A percentile compares a stretch with the other conserved stretches of the same genome.
Evolutionary conservation across 92 coral and sea anemone species (phyloP).

Genomic region (Umimayanthus chanpuru): DNA sequence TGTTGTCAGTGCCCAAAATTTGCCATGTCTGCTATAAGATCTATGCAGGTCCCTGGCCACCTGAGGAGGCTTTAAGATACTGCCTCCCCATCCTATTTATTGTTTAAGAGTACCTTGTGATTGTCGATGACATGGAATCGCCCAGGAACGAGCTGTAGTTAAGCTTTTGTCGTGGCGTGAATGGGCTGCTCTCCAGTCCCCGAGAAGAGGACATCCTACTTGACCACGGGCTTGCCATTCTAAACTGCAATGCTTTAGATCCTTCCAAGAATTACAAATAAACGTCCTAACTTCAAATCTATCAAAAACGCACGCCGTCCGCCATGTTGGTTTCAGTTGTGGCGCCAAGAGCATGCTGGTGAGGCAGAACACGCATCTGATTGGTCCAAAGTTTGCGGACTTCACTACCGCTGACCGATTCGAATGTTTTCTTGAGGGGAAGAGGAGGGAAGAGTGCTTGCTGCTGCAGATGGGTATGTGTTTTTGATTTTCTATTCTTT

Average conservation of each 20-base stretch:
- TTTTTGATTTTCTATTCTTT: background rate
- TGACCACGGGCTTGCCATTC: slow-evolving; percentile 83
- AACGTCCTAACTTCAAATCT: background rate
- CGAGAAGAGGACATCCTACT: slow-evolving; percentile 50
- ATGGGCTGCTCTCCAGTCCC: slow-evolving; percentile 51
- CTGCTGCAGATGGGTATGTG: background rate
- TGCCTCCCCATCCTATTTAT: too few relatives aligned
- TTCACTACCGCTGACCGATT: slow-evolving; percentile 5
- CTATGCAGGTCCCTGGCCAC: too few relatives aligned
- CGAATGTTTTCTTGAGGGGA: background rate
- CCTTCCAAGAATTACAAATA: background rate
- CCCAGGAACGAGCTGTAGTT: slow-evolving; percentile 72
- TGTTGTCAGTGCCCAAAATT: too few relatives aligned
- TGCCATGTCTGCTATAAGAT: too few relatives aligned
- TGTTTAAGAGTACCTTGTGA: slow-evolving; percentile 29
- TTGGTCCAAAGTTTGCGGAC: slow-evolving; percentile 42
- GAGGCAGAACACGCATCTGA: slow-evolving; percentile 42
- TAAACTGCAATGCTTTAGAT: background rate
- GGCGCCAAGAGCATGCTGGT: slow-evolving; percentile 60
- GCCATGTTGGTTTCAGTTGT: slow-evolving; percentile 59
- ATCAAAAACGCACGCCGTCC: slow-evolving; percentile 38
- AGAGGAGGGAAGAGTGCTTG: too few relatives aligned
- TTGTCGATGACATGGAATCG: slow-evolving; percentile 45
- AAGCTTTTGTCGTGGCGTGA: slow-evolving; percentile 68
- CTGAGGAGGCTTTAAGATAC: too few relatives aligned